Evolutionary conservation across 2,888 invertebrate genomes (phyloP).

Genomic region (Celastrina argiolus): DNA sequence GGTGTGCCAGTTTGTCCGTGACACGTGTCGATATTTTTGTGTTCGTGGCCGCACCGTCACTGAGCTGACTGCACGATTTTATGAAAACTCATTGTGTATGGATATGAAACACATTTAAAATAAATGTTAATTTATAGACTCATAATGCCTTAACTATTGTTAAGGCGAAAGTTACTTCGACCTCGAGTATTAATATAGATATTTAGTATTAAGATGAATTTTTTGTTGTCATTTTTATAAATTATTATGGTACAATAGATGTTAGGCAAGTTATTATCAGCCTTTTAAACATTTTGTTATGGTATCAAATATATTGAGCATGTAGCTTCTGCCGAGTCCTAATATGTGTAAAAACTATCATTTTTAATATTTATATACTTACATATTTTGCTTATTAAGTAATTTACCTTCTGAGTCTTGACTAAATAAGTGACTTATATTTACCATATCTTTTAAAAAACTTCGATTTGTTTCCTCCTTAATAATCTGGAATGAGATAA

Average conservation of each 20-base stretch:
- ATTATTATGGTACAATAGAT: constrained; percentile 14
- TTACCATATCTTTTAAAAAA: neutral
- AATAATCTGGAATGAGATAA: too few species aligned
- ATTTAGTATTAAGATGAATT: neutral
- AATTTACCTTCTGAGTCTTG: neutral
- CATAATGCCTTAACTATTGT: constrained; percentile 8
- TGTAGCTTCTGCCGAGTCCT: neutral
- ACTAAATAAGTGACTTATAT: neutral
- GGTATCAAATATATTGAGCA: neutral
- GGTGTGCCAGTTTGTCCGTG: neutral
- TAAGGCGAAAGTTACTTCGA: constrained; percentile 3
- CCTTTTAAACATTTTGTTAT: neutral
- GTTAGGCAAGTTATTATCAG: neutral
- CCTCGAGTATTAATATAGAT: constrained; percentile 15
- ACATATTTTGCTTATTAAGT: neutral
- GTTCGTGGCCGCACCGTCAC: neutral
- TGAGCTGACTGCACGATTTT: constrained; percentile 1
- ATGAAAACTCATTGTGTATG: neutral
- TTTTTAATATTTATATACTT: neutral
- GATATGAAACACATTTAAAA: neutral
- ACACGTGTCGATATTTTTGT: constrained; percentile 16
- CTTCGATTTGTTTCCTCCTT: neutral
- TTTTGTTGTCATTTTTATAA: neutral
- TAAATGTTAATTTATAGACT: neutral
- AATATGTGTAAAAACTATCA: neutral